Base-by-base conservation (phyloP, 2,797 vertebrate species). In the Argyrosomus regius region DNA sequence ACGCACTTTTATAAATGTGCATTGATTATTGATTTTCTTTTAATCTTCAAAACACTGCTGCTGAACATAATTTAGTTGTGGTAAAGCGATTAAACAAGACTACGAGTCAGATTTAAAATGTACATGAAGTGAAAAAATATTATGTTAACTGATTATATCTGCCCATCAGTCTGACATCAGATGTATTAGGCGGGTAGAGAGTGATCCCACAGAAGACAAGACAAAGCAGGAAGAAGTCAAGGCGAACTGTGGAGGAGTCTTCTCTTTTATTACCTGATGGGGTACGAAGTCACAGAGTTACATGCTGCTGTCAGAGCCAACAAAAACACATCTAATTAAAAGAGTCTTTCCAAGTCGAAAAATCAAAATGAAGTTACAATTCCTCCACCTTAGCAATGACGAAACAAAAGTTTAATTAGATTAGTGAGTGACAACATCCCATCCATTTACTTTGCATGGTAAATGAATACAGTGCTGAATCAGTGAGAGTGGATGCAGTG, bases 1-100 rank as follows among this genome's bases (percentile, higher is more conserved):
- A 66, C 6, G 17, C 17, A 57, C 45, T 73, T 60, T 65, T 22
- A 18, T 2, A 60, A 14, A 59, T 45, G 57, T 46, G 56, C 72
- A 59, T 81, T 65, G 6, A 73, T 69, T 59, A 73, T 28, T 65
- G 48, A 54, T 35, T 70, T 54, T 58, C 14, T 60, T 72, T 57
- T 63, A 39, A 64, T 64, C 39, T 62, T 50, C 14, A 53, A 41
- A 60, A 59, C 63, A 50, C n/a, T 56, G 18, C 43, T 41, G 45
- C 57, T 43, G 56, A 63, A 69, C 61, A 59, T 52, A 56, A 43
- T 75, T 9, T 57, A 22, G 18, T 56, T 59, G 58, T 60, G 31
- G 59, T 52, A 65, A 61, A 67, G 54, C 63, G 59, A 45, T 62
- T 66, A 57, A 52, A 66, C 22, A 59, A 52, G 12, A 57, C 46